Conservation (phyloP, 2,113 vertebrate genomes). For the Nansenia antarctica region DNA sequence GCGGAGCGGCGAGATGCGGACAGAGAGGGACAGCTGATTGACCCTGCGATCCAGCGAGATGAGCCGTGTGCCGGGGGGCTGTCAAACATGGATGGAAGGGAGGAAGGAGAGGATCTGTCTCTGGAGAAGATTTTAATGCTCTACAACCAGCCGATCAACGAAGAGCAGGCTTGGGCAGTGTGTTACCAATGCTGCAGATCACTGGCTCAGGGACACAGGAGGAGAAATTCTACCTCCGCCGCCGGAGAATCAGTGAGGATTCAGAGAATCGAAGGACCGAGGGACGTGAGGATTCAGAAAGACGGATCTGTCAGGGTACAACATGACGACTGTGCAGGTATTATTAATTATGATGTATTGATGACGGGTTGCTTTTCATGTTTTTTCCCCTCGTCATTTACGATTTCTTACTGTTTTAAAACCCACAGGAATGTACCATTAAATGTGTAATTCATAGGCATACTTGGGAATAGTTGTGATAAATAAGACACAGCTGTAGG, state of each 20-base stretch:
- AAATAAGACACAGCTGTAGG: too few species aligned
- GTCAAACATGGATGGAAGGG: conserved; percentile 55
- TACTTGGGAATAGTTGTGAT: too few species aligned
- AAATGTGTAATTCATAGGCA: too few species aligned
- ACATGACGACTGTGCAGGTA: conserved; percentile 59
- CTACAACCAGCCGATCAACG: conserved; percentile 94
- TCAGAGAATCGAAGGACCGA: conserved; percentile 65
- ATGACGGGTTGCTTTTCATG: background rate
- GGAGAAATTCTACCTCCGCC: conserved; percentile 51
- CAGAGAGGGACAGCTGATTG: conserved; percentile 57
- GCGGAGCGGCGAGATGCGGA: conserved; percentile 59
- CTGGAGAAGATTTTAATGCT: conserved; percentile 87
- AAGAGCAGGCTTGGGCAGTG: conserved; percentile 98
- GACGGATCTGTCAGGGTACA: conserved; percentile 81
- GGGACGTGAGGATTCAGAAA: conserved; percentile 81
- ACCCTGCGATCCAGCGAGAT: conserved; percentile 45
- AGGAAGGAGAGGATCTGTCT: conserved; percentile 75
- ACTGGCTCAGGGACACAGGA: conserved; percentile 67
- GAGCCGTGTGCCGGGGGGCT: conserved; percentile 38
- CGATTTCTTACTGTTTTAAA: background rate
- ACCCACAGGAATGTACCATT: too few species aligned
- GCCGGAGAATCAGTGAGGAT: conserved; percentile 35
- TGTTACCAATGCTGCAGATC: conserved; percentile 90
- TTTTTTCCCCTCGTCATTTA: background rate
- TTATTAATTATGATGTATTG: background rate